phyloP scores from a whole-genome alignment of 2,888 invertebrate species.

The Nemurella pictetii region DNA sequence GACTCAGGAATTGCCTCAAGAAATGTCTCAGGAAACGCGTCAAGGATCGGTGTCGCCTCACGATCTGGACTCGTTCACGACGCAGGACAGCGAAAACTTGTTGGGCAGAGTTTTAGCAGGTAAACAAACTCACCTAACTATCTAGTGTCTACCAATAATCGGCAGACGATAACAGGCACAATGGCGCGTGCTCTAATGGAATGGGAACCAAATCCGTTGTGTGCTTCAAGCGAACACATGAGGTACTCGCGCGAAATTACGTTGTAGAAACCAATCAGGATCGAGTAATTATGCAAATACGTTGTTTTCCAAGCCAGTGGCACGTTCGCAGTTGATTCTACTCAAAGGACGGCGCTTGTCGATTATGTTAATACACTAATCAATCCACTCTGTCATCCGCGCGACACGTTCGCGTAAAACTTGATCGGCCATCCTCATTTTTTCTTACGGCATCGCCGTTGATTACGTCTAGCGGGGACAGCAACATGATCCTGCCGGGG shows the following conservation, averaged over 20 bases:
- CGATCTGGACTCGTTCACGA: conserved; percentile 38
- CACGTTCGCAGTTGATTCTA: neutral
- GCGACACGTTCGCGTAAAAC: neutral
- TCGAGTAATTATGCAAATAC: neutral
- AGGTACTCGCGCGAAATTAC: neutral
- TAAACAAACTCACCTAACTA: conserved; percentile 47
- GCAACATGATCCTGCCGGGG: neutral
- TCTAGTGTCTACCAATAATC: no score
- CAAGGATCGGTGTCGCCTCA: conserved; percentile 11
- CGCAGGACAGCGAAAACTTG: conserved; percentile 58
- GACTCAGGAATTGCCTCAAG: neutral
- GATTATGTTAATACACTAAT: neutral
- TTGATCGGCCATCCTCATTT: conserved; percentile 1
- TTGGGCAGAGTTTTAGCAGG: conserved; percentile 63
- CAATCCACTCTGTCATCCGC: neutral
- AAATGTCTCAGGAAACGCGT: neutral
- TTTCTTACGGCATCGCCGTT: conserved; percentile 18
- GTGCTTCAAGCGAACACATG: neutral
- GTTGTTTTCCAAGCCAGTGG: neutral
- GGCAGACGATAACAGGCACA: neutral
- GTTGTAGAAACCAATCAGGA: neutral
- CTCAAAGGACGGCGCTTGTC: neutral
- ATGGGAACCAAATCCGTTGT: neutral
- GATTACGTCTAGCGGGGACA: neutral
- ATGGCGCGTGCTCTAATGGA: neutral